Evolutionary conservation across 2,797 vertebrate genomes (phyloP).

Genomic region (Myotis pilosus): DNA sequence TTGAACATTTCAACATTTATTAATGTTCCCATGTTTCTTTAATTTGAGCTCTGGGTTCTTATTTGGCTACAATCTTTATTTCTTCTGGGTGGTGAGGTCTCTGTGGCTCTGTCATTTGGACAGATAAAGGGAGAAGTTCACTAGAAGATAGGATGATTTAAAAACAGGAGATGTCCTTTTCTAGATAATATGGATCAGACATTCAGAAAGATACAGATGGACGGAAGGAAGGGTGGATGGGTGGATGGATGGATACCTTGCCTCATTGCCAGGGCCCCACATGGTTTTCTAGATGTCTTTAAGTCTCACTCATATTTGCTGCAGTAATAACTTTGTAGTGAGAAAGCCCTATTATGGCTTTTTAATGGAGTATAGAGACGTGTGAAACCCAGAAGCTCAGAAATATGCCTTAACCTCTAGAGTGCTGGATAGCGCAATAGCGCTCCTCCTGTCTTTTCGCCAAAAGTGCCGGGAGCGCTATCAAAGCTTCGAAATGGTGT

Average conservation of each 20-base stretch:
- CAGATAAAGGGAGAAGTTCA: conserved; percentile 2
- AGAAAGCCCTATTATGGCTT: background rate
- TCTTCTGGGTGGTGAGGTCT: background rate
- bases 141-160: background rate
- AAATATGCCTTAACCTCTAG: background rate
- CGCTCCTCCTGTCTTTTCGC: too few relatives aligned
- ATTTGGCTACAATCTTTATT: background rate
- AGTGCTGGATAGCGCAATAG: too few relatives aligned
- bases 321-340: background rate
- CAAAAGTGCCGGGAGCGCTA: too few relatives aligned
- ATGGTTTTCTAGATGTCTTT: background rate
- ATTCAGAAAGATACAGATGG: background rate
- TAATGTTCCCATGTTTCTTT: background rate
- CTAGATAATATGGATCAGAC: background rate
- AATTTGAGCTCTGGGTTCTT: background rate
- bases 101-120: background rate
- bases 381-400: background rate
- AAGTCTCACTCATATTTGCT: background rate
- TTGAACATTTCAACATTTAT: background rate
- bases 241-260: background rate
- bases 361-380: background rate
- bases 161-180: background rate
- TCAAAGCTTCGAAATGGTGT: too few relatives aligned
- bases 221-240: background rate
- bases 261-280: background rate